Percentiles rank a stretch among this genome's conserved stretches.
Evolutionary conservation across 2,113 vertebrate genomes (phyloP).

Genomic region (Serilophus lunatus): DNA sequence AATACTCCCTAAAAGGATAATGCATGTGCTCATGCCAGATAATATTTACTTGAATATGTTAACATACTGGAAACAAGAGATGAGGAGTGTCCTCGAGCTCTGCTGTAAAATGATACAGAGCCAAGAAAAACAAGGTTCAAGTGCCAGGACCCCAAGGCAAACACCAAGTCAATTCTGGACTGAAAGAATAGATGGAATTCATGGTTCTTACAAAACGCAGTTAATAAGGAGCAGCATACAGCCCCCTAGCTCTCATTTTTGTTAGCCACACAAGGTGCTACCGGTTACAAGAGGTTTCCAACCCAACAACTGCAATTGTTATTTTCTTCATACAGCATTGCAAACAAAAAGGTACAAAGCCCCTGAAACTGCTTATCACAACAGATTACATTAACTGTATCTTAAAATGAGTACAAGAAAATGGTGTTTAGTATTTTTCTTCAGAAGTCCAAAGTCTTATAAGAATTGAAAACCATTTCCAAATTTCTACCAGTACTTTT

Average conservation of each 20-base stretch:
- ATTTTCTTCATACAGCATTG: background rate
- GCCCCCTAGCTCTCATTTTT: background rate
- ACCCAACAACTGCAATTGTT: background rate
- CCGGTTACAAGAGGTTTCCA: background rate
- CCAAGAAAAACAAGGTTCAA: conserved; percentile 52
- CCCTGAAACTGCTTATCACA: background rate
- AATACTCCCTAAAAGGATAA: conserved; percentile 4
- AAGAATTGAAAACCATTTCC: background rate
- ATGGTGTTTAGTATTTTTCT: background rate
- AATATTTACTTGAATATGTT: conserved; percentile 53
- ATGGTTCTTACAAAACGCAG: background rate
- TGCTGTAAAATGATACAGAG: conserved; percentile 25
- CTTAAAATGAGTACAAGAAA: background rate
- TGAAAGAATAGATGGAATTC: background rate
- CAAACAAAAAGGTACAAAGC: background rate
- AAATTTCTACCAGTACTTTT: background rate
- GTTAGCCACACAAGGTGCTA: background rate
- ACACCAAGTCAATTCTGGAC: background rate
- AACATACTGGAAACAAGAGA: conserved; percentile 39
- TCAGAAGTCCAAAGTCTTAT: background rate
- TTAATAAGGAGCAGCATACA: background rate
- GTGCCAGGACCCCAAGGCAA: conserved; percentile 40
- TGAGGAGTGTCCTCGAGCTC: background rate
- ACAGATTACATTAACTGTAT: background rate
- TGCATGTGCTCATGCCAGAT: background rate